phyloP scores from a whole-genome alignment of 1,140 invertebrate species.

The Agraylea sexmaculata region DNA sequence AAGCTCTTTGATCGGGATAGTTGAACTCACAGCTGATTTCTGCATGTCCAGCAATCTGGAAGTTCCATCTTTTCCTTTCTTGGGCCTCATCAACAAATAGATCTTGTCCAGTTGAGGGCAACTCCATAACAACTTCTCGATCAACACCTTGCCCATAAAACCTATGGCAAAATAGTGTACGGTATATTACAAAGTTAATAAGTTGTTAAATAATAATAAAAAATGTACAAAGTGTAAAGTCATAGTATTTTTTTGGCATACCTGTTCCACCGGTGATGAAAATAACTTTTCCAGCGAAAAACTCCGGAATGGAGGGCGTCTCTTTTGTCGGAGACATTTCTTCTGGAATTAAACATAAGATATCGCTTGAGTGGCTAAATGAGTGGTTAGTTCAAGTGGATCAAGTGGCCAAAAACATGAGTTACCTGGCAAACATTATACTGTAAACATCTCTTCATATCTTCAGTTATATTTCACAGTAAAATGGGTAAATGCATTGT shows the following conservation, averaged over 20 bases:
- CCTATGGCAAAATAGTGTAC: constrained; percentile 39
- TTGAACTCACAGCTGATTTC: constrained; percentile 15
- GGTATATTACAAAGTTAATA: constrained; percentile 43
- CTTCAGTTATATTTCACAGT: no score
- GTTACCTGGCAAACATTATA: no score
- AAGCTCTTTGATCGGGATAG: no score
- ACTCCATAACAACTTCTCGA: constrained; percentile 71
- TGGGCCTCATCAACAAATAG: constrained; percentile 63
- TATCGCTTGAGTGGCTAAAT: no score
- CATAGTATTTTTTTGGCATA: constrained; percentile 30
- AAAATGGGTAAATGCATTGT: no score
- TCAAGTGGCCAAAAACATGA: no score
- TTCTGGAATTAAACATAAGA: no score
- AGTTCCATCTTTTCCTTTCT: constrained; percentile 48
- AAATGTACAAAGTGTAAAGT: constrained; percentile 25
- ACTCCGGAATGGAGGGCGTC: constrained; percentile 25
- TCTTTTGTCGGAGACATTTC: no score
- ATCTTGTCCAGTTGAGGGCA: constrained; percentile 61
- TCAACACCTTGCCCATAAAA: constrained; percentile 74
- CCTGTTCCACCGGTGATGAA: constrained; percentile 35
- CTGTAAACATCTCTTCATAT: no score
- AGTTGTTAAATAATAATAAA: constrained; percentile 44
- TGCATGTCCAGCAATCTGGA: constrained; percentile 33
- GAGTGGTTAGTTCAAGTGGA: no score
- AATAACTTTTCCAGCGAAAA: constrained; percentile 31